Percentiles rank a stretch among this genome's conserved stretches.
Evolutionary conservation across 2,797 vertebrate genomes (phyloP).

Genomic region (Galago senegalensis): DNA sequence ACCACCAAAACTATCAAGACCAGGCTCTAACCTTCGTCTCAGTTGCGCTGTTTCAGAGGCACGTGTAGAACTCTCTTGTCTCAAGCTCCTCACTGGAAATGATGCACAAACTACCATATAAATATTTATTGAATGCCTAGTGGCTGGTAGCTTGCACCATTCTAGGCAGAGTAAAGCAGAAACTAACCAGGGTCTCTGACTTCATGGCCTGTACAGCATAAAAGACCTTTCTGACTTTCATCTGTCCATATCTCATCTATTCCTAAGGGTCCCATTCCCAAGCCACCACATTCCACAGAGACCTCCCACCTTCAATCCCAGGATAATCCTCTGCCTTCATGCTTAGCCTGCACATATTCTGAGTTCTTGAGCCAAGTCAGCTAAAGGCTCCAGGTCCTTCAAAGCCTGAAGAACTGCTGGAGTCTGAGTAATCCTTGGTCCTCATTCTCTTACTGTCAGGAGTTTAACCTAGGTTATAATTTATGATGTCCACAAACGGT

Average conservation of each 20-base stretch:
- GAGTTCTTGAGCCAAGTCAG: conserved; percentile 25
- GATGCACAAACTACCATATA: not conserved
- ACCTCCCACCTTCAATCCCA: not conserved
- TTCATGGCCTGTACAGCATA: not conserved
- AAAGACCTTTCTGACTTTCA: not conserved
- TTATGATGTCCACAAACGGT: not conserved
- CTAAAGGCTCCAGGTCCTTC: not conserved
- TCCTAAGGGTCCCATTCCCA: not conserved
- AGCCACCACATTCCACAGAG: not conserved
- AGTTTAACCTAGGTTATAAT: conserved; percentile 7
- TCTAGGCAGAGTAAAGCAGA: not conserved
- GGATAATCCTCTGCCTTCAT: not conserved
- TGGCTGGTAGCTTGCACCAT: not conserved
- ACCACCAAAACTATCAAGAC: not conserved
- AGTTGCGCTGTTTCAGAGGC: not conserved
- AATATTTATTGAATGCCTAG: not conserved
- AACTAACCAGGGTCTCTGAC: not conserved
- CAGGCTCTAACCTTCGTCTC: rapidly evolving
- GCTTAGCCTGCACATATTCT: not conserved
- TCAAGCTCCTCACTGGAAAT: not conserved
- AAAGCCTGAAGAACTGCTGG: not conserved
- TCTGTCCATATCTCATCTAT: not conserved
- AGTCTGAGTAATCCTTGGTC: not conserved
- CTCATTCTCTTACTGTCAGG: not conserved
- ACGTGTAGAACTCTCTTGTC: not conserved